Evolutionary conservation across 2,888 invertebrate species (phyloP).

Genomic region (Drosophila fungiperda): DNA sequence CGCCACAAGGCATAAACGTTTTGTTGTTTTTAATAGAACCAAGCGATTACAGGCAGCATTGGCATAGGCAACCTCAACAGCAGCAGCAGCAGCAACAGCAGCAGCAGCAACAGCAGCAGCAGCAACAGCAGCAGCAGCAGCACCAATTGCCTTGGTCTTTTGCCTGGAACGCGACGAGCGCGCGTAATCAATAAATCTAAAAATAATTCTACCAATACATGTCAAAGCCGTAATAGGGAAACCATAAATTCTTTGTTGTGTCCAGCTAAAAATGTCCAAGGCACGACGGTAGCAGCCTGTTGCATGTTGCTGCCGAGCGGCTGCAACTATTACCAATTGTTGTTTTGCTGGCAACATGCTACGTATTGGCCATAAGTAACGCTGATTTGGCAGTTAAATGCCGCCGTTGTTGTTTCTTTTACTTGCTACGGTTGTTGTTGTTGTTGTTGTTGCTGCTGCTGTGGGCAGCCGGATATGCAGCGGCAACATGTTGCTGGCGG

Average conservation of each 20-base stretch:
- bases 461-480: conserved; percentile 71
- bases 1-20: conserved; percentile 80
- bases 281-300: conserved; percentile 71
- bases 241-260: conserved; percentile 83
- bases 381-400: conserved; percentile 81
- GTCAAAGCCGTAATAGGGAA: conserved; percentile 84
- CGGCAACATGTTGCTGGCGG: conserved; percentile 73
- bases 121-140: conserved; percentile 33
- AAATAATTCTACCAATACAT: conserved; percentile 84
- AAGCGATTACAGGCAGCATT: conserved; percentile 67
- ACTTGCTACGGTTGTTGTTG: conserved; percentile 43
- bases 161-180: conserved; percentile 70
- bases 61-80: conserved; percentile 15
- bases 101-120: conserved; percentile 25
- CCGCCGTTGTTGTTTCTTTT: conserved; percentile 47
- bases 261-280: conserved; percentile 73
- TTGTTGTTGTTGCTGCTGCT: conserved; percentile 26
- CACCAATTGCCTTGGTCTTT: conserved; percentile 57
- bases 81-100: too few species aligned
- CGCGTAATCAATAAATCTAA: conserved; percentile 83
- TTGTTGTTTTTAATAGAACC: conserved; percentile 78
- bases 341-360: conserved; percentile 65
- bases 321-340: conserved; percentile 74
- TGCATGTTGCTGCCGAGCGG: conserved; percentile 70
- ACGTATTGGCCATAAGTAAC: conserved; percentile 80